These are phyloP conservation scores for Calephelis nemesis DNA, from an alignment of 1,140 invertebrate species.

Conservation along the genomic window DNA sequence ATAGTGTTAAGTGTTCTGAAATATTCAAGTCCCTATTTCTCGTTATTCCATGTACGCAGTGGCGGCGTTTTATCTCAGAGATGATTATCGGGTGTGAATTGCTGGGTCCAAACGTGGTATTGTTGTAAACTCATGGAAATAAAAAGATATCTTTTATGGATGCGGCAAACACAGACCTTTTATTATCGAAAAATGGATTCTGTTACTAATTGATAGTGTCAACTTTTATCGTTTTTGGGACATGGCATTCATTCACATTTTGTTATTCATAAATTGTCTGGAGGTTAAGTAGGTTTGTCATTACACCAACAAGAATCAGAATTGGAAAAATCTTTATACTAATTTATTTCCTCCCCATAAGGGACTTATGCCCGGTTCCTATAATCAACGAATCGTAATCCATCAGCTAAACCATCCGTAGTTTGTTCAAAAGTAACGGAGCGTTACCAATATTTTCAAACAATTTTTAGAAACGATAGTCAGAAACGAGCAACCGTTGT, in stretches of 20 bases:
- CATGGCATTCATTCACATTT: constrained; percentile 1
- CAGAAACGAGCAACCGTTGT: too few species aligned
- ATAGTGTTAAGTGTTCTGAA: neutral
- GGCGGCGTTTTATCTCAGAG: constrained; percentile 59
- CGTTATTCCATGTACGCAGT: constrained; percentile 51
- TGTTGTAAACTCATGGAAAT: constrained; percentile 49
- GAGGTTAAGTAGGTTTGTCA: neutral
- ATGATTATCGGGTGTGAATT: constrained; percentile 76
- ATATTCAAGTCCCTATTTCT: constrained; percentile 9
- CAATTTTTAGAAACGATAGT: too few species aligned
- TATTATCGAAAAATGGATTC: constrained; percentile 13
- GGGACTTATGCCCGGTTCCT: too few species aligned
- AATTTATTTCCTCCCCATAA: too few species aligned
- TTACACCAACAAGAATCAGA: too few species aligned
- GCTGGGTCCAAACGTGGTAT: constrained; percentile 56
- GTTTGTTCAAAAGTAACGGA: too few species aligned
- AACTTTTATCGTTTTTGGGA: constrained; percentile 3
- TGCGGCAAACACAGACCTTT: constrained; percentile 29
- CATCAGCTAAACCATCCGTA: too few species aligned
- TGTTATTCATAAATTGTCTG: neutral
- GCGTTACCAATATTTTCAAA: too few species aligned
- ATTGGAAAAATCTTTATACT: too few species aligned
- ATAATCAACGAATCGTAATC: too few species aligned
- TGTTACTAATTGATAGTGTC: constrained; percentile 17
- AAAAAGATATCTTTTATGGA: constrained; percentile 40